Conservation (phyloP, 2,888 invertebrate genomes). For the Cheilosia soror region DNA sequence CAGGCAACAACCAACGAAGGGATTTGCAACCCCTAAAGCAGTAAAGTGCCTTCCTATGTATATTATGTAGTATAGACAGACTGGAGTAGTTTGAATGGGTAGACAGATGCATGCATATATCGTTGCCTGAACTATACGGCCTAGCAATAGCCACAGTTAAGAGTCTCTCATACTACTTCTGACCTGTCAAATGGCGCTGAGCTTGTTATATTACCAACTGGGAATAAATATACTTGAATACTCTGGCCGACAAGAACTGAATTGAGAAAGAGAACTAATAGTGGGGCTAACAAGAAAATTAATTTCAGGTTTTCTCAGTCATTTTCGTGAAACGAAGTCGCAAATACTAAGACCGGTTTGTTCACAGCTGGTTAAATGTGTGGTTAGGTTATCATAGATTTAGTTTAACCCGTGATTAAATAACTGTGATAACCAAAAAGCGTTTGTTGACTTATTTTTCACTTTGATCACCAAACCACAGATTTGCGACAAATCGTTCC, state of each 20-base stretch:
- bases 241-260: not conserved
- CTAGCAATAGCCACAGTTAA: not conserved
- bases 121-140: conserved; percentile 7
- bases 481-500: no score
- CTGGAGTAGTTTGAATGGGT: not conserved
- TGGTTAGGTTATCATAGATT: no score
- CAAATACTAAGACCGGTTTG: no score
- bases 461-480: no score
- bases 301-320: no score
- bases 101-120: conserved; percentile 20
- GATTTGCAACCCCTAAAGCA: conserved; percentile 36
- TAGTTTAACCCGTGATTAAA: no score
- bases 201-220: conserved; percentile 46
- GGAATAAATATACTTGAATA: conserved; percentile 5
- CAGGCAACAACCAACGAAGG: conserved; percentile 3
- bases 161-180: conserved; percentile 7
- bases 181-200: conserved; percentile 40
- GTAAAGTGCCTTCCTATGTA: not conserved
- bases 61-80: not conserved
- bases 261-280: not conserved
- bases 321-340: no score
- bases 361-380: no score
- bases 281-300: conserved; percentile 20
- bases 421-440: no score
- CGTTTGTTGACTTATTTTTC: no score